Evolutionary conservation across 2,113 vertebrate species (phyloP).

Genomic region (Mugil cephalus): DNA sequence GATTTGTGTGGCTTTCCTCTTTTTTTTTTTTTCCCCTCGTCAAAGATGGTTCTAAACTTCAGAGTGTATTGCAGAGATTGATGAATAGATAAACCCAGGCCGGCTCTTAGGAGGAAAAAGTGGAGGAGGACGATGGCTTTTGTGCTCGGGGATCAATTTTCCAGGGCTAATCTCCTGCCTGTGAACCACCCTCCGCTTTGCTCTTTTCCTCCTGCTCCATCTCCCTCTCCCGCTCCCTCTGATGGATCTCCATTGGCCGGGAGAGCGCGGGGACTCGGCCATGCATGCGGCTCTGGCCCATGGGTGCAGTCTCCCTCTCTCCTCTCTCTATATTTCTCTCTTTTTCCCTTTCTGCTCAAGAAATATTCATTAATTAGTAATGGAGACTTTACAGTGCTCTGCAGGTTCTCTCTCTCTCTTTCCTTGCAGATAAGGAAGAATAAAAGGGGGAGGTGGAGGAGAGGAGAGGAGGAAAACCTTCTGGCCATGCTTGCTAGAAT

Average conservation of each 20-base stretch:
- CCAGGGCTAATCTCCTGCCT: slow-evolving; percentile 73
- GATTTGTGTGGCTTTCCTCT: not conserved
- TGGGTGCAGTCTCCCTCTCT: slow-evolving; percentile 65
- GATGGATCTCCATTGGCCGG: slow-evolving; percentile 72
- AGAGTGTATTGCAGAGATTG: slow-evolving; percentile 45
- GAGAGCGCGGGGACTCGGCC: slow-evolving; percentile 59
- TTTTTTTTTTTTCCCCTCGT: not conserved
- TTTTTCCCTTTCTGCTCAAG: slow-evolving; percentile 64
- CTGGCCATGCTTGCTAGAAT: slow-evolving; percentile 69
- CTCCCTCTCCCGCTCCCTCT: slow-evolving; percentile 52
- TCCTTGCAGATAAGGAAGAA: slow-evolving; percentile 66
- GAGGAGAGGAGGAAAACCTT: slow-evolving; percentile 68
- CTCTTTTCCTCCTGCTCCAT: slow-evolving; percentile 50
- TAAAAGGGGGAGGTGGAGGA: slow-evolving; percentile 43
- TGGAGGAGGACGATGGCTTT: slow-evolving; percentile 61
- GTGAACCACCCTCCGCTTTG: slow-evolving; percentile 69
- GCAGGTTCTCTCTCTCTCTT: slow-evolving; percentile 38
- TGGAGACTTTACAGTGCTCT: slow-evolving; percentile 76
- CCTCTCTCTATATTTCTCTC: slow-evolving; percentile 40
- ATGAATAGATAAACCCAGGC: slow-evolving; percentile 67
- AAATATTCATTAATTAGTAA: slow-evolving; percentile 86
- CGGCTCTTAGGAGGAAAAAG: slow-evolving; percentile 42
- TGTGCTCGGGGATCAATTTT: slow-evolving; percentile 80
- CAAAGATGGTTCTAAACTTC: slow-evolving; percentile 34
- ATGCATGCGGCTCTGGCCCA: slow-evolving; percentile 67